phyloP scores from a whole-genome alignment of 1,140 invertebrate species.

The Fopius arisanus region DNA sequence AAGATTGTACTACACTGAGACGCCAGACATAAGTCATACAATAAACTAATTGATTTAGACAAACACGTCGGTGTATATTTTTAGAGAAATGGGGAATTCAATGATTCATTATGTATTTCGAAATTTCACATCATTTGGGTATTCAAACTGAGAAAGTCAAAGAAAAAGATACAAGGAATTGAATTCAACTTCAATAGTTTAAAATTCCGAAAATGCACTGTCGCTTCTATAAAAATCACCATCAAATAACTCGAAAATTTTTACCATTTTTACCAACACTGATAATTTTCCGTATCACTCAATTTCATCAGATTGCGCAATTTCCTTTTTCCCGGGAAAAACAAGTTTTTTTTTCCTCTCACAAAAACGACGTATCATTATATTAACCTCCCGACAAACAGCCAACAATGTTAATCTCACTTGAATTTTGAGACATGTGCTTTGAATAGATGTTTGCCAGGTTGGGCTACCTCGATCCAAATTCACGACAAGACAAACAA shows the following conservation, averaged over 20 bases:
- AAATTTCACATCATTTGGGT: no score
- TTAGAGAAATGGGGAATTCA: background rate
- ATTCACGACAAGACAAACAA: background rate
- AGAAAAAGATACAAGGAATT: no score
- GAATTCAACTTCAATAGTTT: no score
- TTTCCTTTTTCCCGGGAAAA: background rate
- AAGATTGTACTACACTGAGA: background rate
- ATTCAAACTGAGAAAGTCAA: no score
- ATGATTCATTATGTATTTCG: background rate
- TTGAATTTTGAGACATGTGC: background rate
- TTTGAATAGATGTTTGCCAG: constrained; percentile 1
- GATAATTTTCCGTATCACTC: background rate
- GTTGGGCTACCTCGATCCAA: background rate
- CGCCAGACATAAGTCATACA: background rate
- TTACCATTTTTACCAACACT: no score
- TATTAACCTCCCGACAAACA: background rate
- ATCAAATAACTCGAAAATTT: no score
- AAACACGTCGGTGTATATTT: background rate
- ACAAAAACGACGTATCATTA: background rate
- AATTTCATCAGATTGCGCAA: background rate
- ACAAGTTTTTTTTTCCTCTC: background rate
- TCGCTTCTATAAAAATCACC: no score
- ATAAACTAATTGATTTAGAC: background rate
- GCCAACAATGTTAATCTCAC: background rate
- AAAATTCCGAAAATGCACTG: no score